phyloP scores from a whole-genome alignment of 2,113 vertebrate genomes.

The Ophiodon elongatus region DNA sequence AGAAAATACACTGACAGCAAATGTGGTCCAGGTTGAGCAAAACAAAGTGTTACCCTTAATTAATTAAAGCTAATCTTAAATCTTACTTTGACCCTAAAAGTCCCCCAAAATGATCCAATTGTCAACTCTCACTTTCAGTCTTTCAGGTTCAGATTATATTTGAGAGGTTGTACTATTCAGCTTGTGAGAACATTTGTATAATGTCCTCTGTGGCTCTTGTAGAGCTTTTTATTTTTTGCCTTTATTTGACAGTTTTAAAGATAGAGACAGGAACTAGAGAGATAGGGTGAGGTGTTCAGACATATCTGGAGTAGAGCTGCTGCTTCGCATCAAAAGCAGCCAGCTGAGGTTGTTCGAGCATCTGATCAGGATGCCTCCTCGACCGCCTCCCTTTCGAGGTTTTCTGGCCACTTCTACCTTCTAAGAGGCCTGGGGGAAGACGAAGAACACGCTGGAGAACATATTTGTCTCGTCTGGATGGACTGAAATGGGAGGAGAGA shows the following conservation, averaged over 20 bases:
- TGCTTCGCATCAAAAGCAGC: no score
- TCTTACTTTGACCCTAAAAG: neutral
- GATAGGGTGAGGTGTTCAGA: neutral
- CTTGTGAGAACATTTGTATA: neutral
- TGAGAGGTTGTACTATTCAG: no score
- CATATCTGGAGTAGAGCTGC: neutral
- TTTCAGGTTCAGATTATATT: neutral
- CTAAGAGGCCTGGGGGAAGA: no score
- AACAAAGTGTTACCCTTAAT: neutral
- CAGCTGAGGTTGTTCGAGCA: neutral
- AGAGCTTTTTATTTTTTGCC: neutral
- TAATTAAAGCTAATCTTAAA: neutral
- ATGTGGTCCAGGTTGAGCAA: neutral
- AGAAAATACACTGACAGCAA: neutral
- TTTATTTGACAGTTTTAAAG: neutral
- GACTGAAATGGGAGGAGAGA: no score
- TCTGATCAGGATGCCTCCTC: neutral
- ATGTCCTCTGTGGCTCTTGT: neutral
- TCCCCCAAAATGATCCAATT: neutral
- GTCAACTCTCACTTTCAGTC: neutral
- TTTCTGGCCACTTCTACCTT: no score
- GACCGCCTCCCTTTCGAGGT: neutral
- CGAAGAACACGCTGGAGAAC: no score
- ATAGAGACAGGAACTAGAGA: neutral
- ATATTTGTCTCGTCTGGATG: no score